Evolutionary conservation across 2,888 invertebrate genomes (phyloP), one percentile per base, ranked within the genome.

Genomic region (Hartigia nigra): DNA sequence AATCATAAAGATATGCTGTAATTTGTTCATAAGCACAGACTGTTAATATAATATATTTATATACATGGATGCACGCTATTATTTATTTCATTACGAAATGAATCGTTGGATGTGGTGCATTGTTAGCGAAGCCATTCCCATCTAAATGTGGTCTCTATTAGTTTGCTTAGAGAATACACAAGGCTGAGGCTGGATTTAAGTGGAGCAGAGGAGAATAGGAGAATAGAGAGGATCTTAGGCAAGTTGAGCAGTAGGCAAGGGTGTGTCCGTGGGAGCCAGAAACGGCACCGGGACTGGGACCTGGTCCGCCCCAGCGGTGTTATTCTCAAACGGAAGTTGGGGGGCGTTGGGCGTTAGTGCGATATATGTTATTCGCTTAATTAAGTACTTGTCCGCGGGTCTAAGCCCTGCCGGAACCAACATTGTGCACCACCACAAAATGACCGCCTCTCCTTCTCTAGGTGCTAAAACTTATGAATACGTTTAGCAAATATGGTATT

Each of bases 301-400:
- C 74, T 70, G 74, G 69, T 32, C 78, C 79, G 78, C 79, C 79
- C 74, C 79, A 70, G 69, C 39, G 55, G 76, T 80, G 75, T 76
- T 74, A 78, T 74, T 76, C 78, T 31, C 75, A 39, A 76, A 81
- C 84, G 82, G 84, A 84, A 84, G 85, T 83, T 80, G 76, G 78
- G 75, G 75, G 85, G 85, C 85, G 85, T 83, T 82, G 81, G 79
- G 81, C 79, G 81, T 80, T 76, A 78, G 86, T 80, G 86, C 87
- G 86, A 90, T 91, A 88, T 89, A 90, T 87, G 89, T 89, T 91
- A 89, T 89, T 87, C 88, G 87, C 88, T 90, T 91, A 91, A 91
- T 91, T 90, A 90, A 91, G 89, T 88, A 87, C 88, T 89, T 87
- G 88, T 88, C 87, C 88, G 84, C 76, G 74, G 32, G 78, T 76